A percentile compares a stretch with the other conserved stretches of the same genome.
phyloP scores from a whole-genome alignment of 2,888 invertebrate species.

The Callinectes sapidus region DNA sequence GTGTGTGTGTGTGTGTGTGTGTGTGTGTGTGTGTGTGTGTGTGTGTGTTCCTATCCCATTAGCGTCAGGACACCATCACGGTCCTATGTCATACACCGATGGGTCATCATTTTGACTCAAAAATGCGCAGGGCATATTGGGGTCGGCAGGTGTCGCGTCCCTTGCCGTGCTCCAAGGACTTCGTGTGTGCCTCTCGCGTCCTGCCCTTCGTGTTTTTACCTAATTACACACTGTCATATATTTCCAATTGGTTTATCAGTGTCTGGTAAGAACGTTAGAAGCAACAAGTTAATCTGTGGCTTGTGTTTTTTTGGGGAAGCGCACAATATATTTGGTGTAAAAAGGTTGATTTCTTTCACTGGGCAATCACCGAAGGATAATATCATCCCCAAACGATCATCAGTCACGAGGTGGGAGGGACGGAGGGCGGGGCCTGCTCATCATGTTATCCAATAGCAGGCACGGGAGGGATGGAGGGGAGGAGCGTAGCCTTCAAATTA shows the following conservation, averaged over 20 bases:
- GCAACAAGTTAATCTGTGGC: too few species aligned
- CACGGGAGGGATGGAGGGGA: not conserved
- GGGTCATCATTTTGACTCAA: not conserved
- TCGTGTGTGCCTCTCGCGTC: not conserved
- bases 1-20: constrained; percentile 19
- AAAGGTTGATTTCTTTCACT: not conserved
- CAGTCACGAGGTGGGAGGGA: not conserved
- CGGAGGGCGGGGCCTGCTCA: not conserved
- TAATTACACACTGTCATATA: not conserved
- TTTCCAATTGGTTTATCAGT: not conserved
- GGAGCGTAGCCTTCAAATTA: not conserved
- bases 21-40: constrained; percentile 8
- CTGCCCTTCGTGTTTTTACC: not conserved
- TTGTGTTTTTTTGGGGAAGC: not conserved
- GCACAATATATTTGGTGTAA: not conserved
- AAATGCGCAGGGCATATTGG: not conserved
- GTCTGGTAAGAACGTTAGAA: not conserved
- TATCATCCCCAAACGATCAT: not conserved
- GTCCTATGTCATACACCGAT: not conserved
- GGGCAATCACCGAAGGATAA: not conserved
- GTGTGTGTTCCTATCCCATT: not conserved
- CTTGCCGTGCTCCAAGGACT: not conserved
- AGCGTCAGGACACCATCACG: constrained; percentile 3
- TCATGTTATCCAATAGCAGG: not conserved
- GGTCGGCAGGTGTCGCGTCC: not conserved